Evolutionary conservation across 2,797 vertebrate species (phyloP).

Genomic region (Poliocrania exsul): DNA sequence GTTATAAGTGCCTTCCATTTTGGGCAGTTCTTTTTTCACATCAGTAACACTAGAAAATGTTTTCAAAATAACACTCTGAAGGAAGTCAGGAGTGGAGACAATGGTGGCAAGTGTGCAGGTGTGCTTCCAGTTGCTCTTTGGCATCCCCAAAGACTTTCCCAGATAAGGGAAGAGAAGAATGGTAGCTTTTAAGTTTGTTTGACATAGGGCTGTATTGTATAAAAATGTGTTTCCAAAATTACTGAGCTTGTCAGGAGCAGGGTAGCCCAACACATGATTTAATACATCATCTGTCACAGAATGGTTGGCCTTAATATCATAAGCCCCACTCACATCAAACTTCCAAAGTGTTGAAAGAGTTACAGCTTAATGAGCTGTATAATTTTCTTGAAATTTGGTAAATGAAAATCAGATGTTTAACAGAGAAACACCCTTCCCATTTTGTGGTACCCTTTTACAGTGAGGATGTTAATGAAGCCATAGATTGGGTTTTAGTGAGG

Average conservation of each 20-base stretch:
- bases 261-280: not conserved
- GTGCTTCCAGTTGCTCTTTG: not conserved
- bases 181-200: not conserved
- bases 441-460: not conserved
- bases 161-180: not conserved
- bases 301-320: not conserved
- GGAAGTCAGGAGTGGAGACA: not conserved
- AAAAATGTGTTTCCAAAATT: not conserved
- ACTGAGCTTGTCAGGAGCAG: not conserved
- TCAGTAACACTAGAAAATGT: not conserved
- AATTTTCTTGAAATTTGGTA: not conserved
- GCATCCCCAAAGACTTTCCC: not conserved
- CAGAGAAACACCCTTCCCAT: not conserved
- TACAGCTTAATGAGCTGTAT: not conserved
- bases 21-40: not conserved
- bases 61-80: not conserved
- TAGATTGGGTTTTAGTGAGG: not conserved
- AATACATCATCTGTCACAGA: not conserved
- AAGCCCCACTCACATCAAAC: not conserved
- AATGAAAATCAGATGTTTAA: not conserved
- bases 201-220: not conserved
- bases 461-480: not conserved
- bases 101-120: not conserved
- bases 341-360: not conserved
- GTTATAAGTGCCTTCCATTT: not conserved